Evolutionary conservation across 2,113 vertebrate species (phyloP).

Genomic region (Callipepla squamata): DNA sequence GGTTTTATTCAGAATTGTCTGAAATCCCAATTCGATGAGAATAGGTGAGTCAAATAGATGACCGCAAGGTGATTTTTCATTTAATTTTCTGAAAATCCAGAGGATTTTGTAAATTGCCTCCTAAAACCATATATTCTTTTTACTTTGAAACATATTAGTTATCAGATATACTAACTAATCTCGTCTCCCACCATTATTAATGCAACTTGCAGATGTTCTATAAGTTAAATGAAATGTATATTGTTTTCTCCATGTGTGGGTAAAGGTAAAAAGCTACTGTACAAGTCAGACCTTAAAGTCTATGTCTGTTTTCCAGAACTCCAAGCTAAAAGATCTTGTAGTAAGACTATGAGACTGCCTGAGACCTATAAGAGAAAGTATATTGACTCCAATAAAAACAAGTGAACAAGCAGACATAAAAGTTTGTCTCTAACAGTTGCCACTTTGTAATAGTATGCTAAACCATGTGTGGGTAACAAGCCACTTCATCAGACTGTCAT

Average conservation of each 20-base stretch:
- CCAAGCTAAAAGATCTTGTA: neutral
- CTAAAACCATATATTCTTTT: neutral
- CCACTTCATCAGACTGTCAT: no score
- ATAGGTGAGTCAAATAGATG: accelerated
- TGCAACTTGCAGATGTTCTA: neutral
- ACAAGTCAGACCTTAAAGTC: neutral
- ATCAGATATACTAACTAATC: neutral
- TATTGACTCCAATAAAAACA: neutral
- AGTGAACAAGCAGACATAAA: neutral
- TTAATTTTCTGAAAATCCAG: neutral
- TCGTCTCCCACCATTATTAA: neutral
- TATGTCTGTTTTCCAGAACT: neutral
- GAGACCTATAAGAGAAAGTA: neutral
- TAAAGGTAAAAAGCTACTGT: neutral
- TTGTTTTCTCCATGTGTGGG: neutral
- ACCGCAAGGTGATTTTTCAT: accelerated
- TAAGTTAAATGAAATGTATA: neutral
- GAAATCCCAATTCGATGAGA: neutral
- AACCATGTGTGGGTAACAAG: neutral
- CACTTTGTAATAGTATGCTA: neutral
- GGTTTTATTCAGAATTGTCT: neutral
- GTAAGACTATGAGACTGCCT: neutral
- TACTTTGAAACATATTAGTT: neutral
- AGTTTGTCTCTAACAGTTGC: neutral
- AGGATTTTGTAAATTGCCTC: neutral